Evolutionary conservation across 2,113 vertebrate species (phyloP).

Genomic region (Malaclemys terrapin): DNA sequence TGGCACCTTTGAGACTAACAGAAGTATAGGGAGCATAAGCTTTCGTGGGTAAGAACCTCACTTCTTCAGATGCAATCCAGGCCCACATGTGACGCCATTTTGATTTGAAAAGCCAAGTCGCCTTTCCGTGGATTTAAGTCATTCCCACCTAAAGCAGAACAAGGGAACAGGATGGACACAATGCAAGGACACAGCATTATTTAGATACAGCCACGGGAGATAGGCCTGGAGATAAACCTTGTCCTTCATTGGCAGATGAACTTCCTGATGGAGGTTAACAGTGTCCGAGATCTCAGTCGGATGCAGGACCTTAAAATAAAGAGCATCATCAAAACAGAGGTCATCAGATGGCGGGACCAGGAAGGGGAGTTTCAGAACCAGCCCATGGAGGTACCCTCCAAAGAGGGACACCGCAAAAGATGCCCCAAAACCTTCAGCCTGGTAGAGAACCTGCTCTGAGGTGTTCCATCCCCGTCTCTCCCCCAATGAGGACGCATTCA

Average conservation of each 20-base stretch:
- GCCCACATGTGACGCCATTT: no score
- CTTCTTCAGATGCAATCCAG: no score
- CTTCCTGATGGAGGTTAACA: accelerated
- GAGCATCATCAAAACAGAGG: slow-evolving; percentile 83
- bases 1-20: no score
- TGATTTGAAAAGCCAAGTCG: no score
- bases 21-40: no score
- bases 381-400: slow-evolving; percentile 78
- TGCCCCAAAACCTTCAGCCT: slow-evolving; percentile 77
- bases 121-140: no score
- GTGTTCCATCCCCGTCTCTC: not conserved
- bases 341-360: slow-evolving; percentile 74
- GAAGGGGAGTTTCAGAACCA: slow-evolving; percentile 77
- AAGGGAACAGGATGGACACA: no score
- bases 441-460: slow-evolving; percentile 80
- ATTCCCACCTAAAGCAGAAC: no score
- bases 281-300: accelerated
- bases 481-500: not conserved
- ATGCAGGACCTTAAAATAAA: slow-evolving; percentile 81
- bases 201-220: no score
- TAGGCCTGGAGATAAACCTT: not conserved
- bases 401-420: slow-evolving; percentile 73
- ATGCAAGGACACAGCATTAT: no score
- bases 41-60: no score
- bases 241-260: slow-evolving; percentile 30